Conservation (phyloP, 2,888 invertebrate species). For the Cantharis rustica region DNA sequence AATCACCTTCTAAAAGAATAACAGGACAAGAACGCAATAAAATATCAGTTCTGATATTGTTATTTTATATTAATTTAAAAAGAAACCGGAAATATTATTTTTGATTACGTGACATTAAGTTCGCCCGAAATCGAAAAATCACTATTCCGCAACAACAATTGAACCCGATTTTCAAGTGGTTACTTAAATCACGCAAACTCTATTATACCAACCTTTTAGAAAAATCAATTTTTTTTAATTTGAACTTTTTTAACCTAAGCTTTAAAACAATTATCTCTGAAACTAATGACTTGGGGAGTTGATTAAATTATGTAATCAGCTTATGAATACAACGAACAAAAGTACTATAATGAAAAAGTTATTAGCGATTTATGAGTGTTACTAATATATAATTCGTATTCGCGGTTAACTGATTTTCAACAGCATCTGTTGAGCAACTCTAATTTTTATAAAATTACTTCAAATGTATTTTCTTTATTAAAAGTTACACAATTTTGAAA, state of each 20-base stretch:
- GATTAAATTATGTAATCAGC: background rate
- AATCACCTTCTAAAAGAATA: conserved; percentile 36
- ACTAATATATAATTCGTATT: background rate
- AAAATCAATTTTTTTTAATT: background rate
- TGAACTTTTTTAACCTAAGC: background rate
- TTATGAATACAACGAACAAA: background rate
- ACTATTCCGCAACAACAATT: background rate
- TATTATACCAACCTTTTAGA: background rate
- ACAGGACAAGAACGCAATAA: conserved; percentile 26
- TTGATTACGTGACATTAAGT: background rate
- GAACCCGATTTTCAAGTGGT: background rate
- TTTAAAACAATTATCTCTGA: background rate
- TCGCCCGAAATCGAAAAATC: background rate
- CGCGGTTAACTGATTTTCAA: conserved; percentile 1
- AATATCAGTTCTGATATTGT: conserved; percentile 27
- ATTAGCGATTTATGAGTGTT: conserved; percentile 2
- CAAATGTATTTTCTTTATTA: background rate
- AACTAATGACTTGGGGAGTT: background rate
- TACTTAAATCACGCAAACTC: background rate
- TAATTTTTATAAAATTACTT: background rate
- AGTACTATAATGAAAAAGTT: background rate
- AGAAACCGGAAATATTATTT: background rate
- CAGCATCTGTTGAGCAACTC: background rate
- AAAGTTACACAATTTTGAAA: background rate
- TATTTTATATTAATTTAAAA: conserved; percentile 8